phyloP scores from a whole-genome alignment of 2,888 invertebrate species.

The Hermodice carunculata region DNA sequence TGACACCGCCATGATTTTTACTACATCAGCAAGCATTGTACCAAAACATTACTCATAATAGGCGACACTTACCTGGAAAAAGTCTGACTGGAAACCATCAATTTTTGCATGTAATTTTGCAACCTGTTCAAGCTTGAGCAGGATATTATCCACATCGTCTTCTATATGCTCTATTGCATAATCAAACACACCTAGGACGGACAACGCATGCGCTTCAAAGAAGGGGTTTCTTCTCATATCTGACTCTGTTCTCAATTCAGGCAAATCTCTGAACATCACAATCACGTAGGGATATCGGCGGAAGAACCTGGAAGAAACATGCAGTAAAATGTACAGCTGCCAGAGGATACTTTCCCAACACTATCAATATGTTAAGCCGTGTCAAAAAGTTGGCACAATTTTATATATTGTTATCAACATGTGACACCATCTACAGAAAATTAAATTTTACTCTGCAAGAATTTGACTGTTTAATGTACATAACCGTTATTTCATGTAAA shows the following conservation, averaged over 20 bases:
- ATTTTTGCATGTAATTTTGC: conserved; percentile 20
- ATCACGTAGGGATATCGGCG: conserved; percentile 19
- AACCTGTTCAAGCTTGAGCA: conserved; percentile 15
- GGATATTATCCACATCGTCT: conserved; percentile 11
- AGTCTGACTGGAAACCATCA: conserved; percentile 23
- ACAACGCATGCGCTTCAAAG: conserved; percentile 18
- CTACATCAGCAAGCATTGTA: too few relatives aligned
- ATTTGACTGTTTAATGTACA: too few relatives aligned
- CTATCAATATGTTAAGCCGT: too few relatives aligned
- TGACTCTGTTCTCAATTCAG: conserved; percentile 9
- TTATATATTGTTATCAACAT: too few relatives aligned
- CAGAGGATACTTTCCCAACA: too few relatives aligned
- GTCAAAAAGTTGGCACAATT: too few relatives aligned
- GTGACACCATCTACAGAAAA: too few relatives aligned
- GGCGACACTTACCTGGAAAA: conserved; percentile 22
- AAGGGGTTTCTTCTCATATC: conserved; percentile 10
- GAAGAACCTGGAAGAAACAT: conserved; percentile 25
- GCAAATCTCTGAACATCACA: conserved; percentile 11
- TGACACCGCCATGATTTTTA: too few relatives aligned
- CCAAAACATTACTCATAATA: too few relatives aligned
- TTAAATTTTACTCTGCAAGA: too few relatives aligned
- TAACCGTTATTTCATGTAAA: too few relatives aligned
- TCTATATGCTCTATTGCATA: conserved; percentile 24
- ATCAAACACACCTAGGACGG: conserved; percentile 19
- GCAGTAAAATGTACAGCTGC: too few relatives aligned